These are phyloP conservation scores for Dascyllus trimaculatus DNA, from an alignment of 2,113 vertebrate genomes.

Conservation along the genomic window DNA sequence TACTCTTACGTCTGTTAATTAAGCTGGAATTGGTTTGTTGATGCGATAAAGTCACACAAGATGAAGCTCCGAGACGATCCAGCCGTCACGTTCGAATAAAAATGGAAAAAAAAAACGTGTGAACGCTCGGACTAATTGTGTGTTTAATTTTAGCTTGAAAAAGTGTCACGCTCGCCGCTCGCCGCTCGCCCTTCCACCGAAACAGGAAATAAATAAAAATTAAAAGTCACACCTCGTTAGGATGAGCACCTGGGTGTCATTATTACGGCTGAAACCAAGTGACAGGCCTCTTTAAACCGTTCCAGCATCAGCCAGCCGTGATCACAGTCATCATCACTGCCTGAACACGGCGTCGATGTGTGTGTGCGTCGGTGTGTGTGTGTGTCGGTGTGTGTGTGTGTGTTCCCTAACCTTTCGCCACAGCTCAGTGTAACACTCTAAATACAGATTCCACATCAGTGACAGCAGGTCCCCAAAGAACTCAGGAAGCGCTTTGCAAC, in stretches of 20 bases:
- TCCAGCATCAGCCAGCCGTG: slow-evolving; percentile 45
- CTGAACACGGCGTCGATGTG: slow-evolving; percentile 3
- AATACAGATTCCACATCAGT: slow-evolving; percentile 70
- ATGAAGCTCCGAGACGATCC: background rate
- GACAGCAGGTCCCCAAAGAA: slow-evolving; percentile 66
- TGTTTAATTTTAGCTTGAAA: slow-evolving; percentile 19
- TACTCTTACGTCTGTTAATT: background rate
- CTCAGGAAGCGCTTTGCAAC: slow-evolving; percentile 48
- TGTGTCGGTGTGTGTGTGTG: slow-evolving; percentile 18
- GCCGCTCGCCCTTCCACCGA: background rate
- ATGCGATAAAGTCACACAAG: background rate
- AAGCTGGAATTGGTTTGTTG: background rate
- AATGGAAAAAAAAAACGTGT: too few species aligned
- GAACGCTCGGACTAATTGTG: background rate
- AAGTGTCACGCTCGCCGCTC: background rate
- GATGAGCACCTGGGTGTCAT: slow-evolving; percentile 63
- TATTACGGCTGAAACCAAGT: slow-evolving; percentile 59
- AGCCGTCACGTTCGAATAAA: accelerated
- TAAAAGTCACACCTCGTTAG: slow-evolving; percentile 40
- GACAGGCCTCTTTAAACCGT: slow-evolving; percentile 53
- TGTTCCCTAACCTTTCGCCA: slow-evolving; percentile 51
- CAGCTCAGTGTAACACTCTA: slow-evolving; percentile 61
- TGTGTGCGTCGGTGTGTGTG: slow-evolving; percentile 1
- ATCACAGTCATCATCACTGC: slow-evolving; percentile 54
- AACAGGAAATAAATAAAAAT: background rate